phyloP scores from a whole-genome alignment of 1,140 invertebrate genomes.

The Pseudobourletiella spinata region DNA sequence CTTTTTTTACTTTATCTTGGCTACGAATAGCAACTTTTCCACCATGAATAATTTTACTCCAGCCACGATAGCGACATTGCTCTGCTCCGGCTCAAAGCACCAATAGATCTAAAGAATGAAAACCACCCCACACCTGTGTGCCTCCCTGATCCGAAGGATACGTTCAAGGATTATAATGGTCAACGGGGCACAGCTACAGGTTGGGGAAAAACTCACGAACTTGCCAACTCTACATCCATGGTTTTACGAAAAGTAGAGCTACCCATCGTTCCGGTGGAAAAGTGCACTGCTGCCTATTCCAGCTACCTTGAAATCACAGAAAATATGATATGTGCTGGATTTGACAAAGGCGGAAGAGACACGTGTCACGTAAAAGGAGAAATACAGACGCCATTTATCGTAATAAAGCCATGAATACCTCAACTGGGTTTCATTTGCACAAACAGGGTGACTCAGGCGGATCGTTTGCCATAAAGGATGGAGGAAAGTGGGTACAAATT shows the following conservation, averaged over 20 bases:
- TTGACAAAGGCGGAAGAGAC: not conserved
- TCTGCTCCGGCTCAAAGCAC: not conserved
- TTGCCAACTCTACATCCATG: not conserved
- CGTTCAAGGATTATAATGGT: not conserved
- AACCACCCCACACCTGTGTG: not conserved
- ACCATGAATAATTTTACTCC: not conserved
- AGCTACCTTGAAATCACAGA: not conserved
- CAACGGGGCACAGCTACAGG: not conserved
- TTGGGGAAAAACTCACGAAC: not conserved
- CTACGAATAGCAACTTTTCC: too few relatives aligned
- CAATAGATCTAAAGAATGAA: not conserved
- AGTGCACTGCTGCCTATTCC: not conserved
- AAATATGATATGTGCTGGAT: not conserved
- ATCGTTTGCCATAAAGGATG: conserved; percentile 65
- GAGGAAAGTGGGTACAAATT: conserved; percentile 68
- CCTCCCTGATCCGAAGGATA: not conserved
- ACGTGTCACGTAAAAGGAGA: not conserved
- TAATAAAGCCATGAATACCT: too few relatives aligned
- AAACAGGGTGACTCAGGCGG: conserved; percentile 59
- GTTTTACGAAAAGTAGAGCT: not conserved
- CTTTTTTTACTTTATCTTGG: too few relatives aligned
- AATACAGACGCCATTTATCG: too few relatives aligned
- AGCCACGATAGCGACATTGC: not conserved
- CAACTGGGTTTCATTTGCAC: too few relatives aligned
- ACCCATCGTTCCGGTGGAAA: not conserved